Evolutionary conservation across 2,888 invertebrate genomes (phyloP).

Genomic region (Acanthococcus lagerstroemiae): DNA sequence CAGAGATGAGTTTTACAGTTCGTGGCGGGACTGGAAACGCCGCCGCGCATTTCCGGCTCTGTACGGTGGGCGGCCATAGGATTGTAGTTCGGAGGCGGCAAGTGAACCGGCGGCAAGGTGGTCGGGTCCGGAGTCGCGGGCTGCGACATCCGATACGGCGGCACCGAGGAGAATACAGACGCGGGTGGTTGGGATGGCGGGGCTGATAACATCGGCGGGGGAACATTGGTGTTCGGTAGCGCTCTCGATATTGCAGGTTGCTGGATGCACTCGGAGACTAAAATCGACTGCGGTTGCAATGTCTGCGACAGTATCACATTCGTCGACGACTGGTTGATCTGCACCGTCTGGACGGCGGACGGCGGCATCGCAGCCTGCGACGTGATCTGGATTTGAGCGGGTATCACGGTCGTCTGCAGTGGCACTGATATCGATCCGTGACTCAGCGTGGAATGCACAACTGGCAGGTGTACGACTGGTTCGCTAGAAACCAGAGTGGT

Average conservation of each 20-base stretch:
- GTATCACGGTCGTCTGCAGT: slow-evolving; percentile 20
- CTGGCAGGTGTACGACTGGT: slow-evolving; percentile 23
- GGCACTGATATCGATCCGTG: slow-evolving; percentile 16
- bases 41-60: neutral
- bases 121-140: neutral
- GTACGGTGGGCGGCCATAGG: neutral
- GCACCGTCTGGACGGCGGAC: slow-evolving; percentile 11
- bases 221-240: neutral
- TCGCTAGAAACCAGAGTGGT: slow-evolving; percentile 24
- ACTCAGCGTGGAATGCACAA: slow-evolving; percentile 10
- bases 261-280: slow-evolving; percentile 9
- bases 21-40: neutral
- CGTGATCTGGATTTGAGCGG: slow-evolving; percentile 22
- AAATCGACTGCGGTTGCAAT: slow-evolving; percentile 14
- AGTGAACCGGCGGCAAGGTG: slow-evolving; percentile 34
- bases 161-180: neutral
- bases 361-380: slow-evolving; percentile 12
- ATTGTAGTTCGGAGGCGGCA: slow-evolving; percentile 16
- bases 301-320: slow-evolving; percentile 23
- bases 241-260: neutral
- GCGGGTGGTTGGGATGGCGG: neutral
- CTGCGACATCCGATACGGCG: neutral
- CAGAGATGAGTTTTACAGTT: slow-evolving; percentile 5
- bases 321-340: slow-evolving; percentile 21
- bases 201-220: slow-evolving; percentile 1